Conservation (phyloP, 1,140 invertebrate species). For the Limonius californicus region DNA sequence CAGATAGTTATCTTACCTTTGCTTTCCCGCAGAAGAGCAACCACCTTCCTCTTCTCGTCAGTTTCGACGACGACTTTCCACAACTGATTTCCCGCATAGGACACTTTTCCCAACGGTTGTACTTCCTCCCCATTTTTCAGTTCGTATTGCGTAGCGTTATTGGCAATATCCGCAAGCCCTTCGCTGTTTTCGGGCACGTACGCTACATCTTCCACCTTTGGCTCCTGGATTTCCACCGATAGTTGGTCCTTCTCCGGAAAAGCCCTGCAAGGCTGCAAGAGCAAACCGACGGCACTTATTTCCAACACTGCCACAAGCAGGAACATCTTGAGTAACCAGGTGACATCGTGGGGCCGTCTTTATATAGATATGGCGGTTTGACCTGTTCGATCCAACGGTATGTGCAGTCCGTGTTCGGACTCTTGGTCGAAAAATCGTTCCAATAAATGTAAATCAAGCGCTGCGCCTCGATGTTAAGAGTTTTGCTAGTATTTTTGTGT, state of each 20-base stretch:
- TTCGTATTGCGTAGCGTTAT: not conserved
- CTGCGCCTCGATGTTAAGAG: no score
- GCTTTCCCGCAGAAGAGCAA: conserved; percentile 19
- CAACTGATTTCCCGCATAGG: conserved; percentile 52
- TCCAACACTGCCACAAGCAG: conserved; percentile 5
- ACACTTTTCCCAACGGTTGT: conserved; percentile 38
- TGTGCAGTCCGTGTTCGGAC: no score
- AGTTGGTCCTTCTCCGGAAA: not conserved
- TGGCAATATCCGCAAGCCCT: no score
- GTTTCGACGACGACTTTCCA: conserved; percentile 47
- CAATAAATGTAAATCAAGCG: no score
- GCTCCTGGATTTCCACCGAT: not conserved
- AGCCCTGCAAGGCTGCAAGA: not conserved
- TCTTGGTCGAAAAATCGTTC: no score
- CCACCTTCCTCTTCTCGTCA: conserved; percentile 49
- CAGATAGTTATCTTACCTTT: conserved; percentile 17
- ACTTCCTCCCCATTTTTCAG: conserved; percentile 11
- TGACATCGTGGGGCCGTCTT: conserved; percentile 16
- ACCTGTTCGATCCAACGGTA: conserved; percentile 11
- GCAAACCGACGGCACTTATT: not conserved
- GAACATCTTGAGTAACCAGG: conserved; percentile 13
- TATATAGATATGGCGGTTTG: conserved; percentile 18
- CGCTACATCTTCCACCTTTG: not conserved
- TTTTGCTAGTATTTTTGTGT: no score
- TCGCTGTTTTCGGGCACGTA: not conserved